Conservation (phyloP, 2,797 vertebrate species). For the Nyctibius grandis region DNA sequence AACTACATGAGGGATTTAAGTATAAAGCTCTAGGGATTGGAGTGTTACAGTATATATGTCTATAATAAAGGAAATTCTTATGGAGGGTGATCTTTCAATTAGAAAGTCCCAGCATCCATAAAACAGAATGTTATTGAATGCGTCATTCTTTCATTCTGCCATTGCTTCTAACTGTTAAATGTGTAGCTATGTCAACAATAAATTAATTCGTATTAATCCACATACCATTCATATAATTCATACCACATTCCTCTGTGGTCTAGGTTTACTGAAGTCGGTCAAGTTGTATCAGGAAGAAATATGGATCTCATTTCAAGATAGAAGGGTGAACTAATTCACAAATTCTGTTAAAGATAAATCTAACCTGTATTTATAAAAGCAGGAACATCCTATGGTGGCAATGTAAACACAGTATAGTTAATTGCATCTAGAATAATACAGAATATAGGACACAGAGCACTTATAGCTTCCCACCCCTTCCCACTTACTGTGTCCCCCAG, state of each 20-base stretch:
- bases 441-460: neutral
- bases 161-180: neutral
- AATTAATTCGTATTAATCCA: neutral
- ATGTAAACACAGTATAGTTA: neutral
- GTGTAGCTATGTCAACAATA: neutral
- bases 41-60: neutral
- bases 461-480: neutral
- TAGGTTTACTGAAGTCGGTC: neutral
- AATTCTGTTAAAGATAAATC: neutral
- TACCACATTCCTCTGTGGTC: neutral
- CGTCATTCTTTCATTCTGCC: neutral
- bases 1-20: neutral
- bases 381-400: neutral
- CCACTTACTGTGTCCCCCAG: too few relatives aligned
- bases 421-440: neutral
- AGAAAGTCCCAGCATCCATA: neutral
- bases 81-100: neutral
- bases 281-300: neutral
- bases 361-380: neutral
- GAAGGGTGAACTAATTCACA: neutral
- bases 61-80: neutral
- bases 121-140: neutral
- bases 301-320: neutral
- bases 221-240: neutral
- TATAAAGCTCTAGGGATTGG: neutral